phyloP scores from a whole-genome alignment of 2,797 vertebrate species.

The Geotrypetes seraphini region DNA sequence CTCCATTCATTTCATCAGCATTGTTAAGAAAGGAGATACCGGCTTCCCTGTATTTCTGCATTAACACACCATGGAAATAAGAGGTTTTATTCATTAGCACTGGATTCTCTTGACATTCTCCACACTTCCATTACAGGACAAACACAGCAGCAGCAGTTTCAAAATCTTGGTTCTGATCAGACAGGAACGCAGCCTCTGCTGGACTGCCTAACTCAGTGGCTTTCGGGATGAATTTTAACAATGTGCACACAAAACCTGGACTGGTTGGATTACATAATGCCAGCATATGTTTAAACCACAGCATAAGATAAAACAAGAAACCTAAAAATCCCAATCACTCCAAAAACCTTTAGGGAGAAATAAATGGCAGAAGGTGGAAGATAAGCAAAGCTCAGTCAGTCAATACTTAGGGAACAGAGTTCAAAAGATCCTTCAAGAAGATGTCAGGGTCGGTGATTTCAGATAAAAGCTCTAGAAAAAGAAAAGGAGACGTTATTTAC shows the following conservation, averaged over 20 bases:
- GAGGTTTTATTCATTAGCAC: too few species aligned
- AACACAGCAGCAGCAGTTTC: too few species aligned
- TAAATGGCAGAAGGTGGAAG: slow-evolving; percentile 10
- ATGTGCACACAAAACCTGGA: slow-evolving; percentile 46
- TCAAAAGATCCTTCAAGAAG: slow-evolving; percentile 90
- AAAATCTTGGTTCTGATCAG: too few species aligned
- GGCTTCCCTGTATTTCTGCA: too few species aligned
- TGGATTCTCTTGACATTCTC: too few species aligned
- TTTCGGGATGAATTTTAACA: slow-evolving; percentile 54
- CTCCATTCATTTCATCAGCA: too few species aligned
- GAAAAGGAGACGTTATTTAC: background rate
- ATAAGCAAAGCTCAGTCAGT: slow-evolving; percentile 23
- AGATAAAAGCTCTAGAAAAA: slow-evolving; percentile 74
- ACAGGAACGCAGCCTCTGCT: too few species aligned
- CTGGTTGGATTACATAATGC: slow-evolving; percentile 31
- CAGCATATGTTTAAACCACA: slow-evolving; percentile 41
- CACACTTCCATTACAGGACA: too few species aligned
- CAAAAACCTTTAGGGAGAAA: too few species aligned
- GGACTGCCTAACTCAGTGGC: slow-evolving; percentile 30
- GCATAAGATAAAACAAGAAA: slow-evolving; percentile 35
- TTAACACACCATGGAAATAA: too few species aligned
- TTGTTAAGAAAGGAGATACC: too few species aligned
- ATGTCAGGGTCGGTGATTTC: slow-evolving; percentile 81
- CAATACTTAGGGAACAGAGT: slow-evolving; percentile 81
- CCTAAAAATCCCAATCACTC: slow-evolving; percentile 44